Evolutionary conservation across 2,888 invertebrate genomes (phyloP), one percentile per base, ranked within the genome.

Genomic region (Achlya flavicornis): DNA sequence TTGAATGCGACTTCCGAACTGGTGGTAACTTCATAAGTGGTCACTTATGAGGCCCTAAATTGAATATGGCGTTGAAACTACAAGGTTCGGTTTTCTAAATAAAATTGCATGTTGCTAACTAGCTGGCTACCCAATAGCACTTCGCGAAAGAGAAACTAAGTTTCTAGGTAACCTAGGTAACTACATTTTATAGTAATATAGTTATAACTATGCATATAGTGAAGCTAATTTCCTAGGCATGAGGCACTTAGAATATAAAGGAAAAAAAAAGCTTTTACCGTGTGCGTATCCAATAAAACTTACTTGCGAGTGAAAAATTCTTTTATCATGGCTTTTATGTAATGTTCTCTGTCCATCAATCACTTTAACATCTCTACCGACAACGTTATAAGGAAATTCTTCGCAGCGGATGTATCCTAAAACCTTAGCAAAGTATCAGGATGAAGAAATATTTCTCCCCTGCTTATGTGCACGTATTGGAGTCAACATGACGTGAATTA

Each of bases 321-420:
- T 78, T 80, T 77, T 76, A 80, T 79, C 74, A 74, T 69, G 77
- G 74, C 74, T 78, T 76, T 72, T 75, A 77, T 71, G 70, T 74
- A 71, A 81, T 78, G 74, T 53, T 48, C 67, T 72, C 71, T 76
- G 78, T 79, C 77, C 75, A 81, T 83, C 84, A 83, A 83, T 83
- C 84, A 83, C 73, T 68, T 70, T 74, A 71, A 73, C 71, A 70
- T 72, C 67, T 72, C 69, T 64, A 70, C 65, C 66, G 68, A 73
- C 70, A 75, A 68, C 69, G 76, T 74, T 81, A 75, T 75, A 77
- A 74, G 76, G 77, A 78, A 77, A 79, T 71, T 75, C 76, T 70
- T 65, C 58, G 68, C 63, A 63, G 63, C 53, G 71, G 68, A 68
- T 69, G 66, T 71, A 69, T 62, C 64, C 64, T 12, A 61, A 70